Conservation (phyloP, 2,113 vertebrate genomes). For the Oncorhynchus nerka region DNA sequence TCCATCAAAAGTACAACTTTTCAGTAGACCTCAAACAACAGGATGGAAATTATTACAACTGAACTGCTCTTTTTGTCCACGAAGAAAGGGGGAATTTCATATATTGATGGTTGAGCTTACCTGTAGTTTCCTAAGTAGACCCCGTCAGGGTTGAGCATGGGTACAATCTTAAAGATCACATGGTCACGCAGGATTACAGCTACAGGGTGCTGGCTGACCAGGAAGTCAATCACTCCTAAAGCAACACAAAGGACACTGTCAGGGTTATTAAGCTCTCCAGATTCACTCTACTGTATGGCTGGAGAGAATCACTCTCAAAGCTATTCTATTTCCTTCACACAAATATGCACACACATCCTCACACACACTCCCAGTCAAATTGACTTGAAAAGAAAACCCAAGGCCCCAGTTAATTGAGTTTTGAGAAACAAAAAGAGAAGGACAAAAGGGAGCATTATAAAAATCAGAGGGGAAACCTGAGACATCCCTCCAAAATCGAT, state of each 20-base stretch:
- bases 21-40: too few species aligned
- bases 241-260: conserved; percentile 18
- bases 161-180: conserved; percentile 96
- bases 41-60: too few species aligned
- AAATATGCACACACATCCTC: neutral
- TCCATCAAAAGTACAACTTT: too few species aligned
- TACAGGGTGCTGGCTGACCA: conserved; percentile 90
- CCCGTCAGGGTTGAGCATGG: conserved; percentile 97
- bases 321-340: neutral
- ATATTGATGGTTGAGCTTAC: conserved; percentile 63
- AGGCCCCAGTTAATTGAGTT: conserved; percentile 68
- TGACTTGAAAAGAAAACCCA: conserved; percentile 60
- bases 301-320: neutral
- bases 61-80: too few species aligned
- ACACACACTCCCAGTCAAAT: conserved; percentile 24
- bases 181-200: conserved; percentile 88
- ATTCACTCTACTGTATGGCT: neutral
- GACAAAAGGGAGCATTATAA: conserved; percentile 2
- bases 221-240: conserved; percentile 93
- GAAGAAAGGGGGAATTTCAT: neutral
- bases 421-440: conserved; percentile 57
- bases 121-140: conserved; percentile 98
- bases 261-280: neutral
- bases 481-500: conserved; percentile 66
- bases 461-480: conserved; percentile 58